A percentile compares a stretch with the other conserved stretches of the same genome.
Conservation (phyloP, 2,797 vertebrate genomes). For the Oreortyx pictus region DNA sequence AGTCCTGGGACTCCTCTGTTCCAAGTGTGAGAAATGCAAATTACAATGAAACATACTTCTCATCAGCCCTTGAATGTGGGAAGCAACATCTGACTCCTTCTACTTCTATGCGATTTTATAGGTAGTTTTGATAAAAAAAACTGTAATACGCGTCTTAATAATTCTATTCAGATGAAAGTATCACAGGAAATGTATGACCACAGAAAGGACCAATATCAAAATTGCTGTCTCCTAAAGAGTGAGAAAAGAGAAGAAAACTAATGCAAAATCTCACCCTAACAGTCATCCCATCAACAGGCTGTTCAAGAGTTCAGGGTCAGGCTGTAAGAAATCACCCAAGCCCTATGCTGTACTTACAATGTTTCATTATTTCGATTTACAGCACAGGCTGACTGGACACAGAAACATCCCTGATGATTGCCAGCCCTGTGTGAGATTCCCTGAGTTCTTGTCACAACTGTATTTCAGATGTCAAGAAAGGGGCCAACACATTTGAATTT, state of each 20-base stretch:
- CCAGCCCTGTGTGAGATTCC: not conserved
- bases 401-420: not conserved
- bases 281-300: not conserved
- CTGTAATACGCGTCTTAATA: not conserved
- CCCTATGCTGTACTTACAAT: not conserved
- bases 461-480: constrained; percentile 22
- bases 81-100: not conserved
- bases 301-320: not conserved
- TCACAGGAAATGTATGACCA: not conserved
- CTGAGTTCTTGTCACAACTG: not conserved
- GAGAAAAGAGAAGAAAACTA: constrained; percentile 20
- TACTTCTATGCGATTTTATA: not conserved
- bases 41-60: not conserved
- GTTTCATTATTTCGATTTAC: not conserved
- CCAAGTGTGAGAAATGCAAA: not conserved
- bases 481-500: not conserved
- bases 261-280: not conserved
- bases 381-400: not conserved
- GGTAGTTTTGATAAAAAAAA: constrained; percentile 7
- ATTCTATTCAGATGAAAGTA: not conserved
- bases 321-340: not conserved
- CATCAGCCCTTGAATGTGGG: not conserved
- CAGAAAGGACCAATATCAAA: not conserved
- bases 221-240: not conserved
- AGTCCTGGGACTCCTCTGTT: not conserved